Evolutionary conservation across 2,888 invertebrate genomes (phyloP), one percentile per base, ranked within the genome.

Genomic region (Trichopria drosophilae): DNA sequence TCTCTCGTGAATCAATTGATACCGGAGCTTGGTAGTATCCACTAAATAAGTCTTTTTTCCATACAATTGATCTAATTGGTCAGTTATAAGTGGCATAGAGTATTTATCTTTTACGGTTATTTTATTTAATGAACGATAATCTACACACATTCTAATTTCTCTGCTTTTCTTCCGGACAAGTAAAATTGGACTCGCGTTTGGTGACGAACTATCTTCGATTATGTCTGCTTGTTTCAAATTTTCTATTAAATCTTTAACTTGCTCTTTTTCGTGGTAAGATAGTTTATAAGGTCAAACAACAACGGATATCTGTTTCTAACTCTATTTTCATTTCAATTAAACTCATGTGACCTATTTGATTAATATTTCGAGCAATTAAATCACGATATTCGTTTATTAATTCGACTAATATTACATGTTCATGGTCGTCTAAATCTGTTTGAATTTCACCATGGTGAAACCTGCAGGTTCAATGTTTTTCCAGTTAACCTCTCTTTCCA

Each of bases 11-110:
- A 4, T 64, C 42, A 15, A 62, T 59, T 36, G 46, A 53, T 7
- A 76, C 59, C 1, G 59, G 63, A 6, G 73, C 66, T 41, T 73
- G 69, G 19, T 65, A 62, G 40, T 68, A 66, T 0, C 69, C 72
- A 5, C 54, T 58, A 24, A 55, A 61, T 4, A 70, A 22, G 36
- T 74, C 69, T 52, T 53, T 15, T 59, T 53, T 1, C 68, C 69
- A 4, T 58, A 48, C n/a, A 73, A 36, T 68, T 65, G 1, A 75
- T 66, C 15, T 59, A 51, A 9, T 10, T 44, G 44, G 4, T 51
- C 44, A 12, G 44, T 32, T 6, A 28, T 37, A 1, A 31, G 62
- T 4, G 73, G 68, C 54, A 72, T 57, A 0, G 71, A 70, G 42
- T 67, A 69, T 7, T 61, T 45, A 35, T 70, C 65, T 5, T 67